A percentile compares a stretch with the other conserved stretches of the same genome.
Conservation (phyloP, 23 tunicate species). For the Clavelina lepadiformis region DNA sequence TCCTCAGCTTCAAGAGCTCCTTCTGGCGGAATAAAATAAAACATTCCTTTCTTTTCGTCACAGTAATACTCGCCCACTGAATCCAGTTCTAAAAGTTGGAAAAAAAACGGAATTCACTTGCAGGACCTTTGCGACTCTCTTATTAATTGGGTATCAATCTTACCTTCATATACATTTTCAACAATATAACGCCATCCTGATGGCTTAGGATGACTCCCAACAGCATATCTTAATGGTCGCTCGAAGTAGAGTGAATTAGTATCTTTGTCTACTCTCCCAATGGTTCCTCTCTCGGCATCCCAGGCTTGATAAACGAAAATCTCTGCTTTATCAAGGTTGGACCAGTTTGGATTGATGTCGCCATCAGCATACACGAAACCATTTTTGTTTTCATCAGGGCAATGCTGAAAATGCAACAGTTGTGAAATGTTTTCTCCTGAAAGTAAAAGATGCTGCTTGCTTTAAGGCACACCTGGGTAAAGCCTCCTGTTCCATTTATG, state of each 20-base stretch:
- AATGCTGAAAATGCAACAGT: background rate
- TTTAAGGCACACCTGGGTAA: constrained; percentile 4
- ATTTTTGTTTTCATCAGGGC: constrained; percentile 5
- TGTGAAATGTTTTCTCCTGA: background rate
- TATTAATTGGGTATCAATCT: background rate
- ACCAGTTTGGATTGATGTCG: background rate
- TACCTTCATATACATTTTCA: constrained; percentile 5
- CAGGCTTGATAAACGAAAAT: constrained; percentile 1
- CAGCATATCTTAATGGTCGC: background rate
- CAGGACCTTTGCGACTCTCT: too few species aligned
- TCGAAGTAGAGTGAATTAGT: background rate
- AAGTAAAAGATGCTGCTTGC: background rate
- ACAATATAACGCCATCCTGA: constrained; percentile 14
- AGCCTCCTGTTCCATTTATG: constrained; percentile 2
- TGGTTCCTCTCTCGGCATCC: constrained; percentile 1
- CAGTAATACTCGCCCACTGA: too few species aligned
- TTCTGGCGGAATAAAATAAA: too few species aligned
- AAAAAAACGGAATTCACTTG: too few species aligned
- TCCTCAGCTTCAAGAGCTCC: too few species aligned
- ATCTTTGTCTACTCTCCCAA: background rate
- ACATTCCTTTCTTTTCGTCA: too few species aligned
- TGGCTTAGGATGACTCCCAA: background rate
- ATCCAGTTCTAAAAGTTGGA: too few species aligned
- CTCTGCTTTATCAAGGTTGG: background rate
- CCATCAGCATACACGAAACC: background rate